Percentiles rank a stretch among this genome's conserved stretches.
Conservation (phyloP, 2,888 invertebrate species). For the Cerceris ruficornis region DNA sequence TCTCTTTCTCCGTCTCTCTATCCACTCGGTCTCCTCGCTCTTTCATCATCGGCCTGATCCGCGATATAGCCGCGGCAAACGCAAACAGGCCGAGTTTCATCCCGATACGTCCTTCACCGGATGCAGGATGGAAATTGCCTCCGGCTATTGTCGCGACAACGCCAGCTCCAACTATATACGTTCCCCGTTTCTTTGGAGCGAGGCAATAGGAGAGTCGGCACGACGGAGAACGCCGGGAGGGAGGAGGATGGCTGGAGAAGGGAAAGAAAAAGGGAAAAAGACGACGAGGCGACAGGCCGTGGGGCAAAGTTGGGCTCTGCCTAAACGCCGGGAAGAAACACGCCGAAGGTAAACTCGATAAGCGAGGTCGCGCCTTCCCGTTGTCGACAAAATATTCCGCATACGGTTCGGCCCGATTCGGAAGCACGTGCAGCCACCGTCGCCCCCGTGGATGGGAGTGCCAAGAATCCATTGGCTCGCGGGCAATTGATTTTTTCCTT, state of each 20-base stretch:
- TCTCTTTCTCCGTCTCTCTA: not conserved
- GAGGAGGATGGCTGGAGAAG: not conserved
- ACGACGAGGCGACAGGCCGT: not conserved
- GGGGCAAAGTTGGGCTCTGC: slow-evolving; percentile 6
- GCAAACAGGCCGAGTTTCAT: slow-evolving; percentile 56
- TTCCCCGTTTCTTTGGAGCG: slow-evolving; percentile 5
- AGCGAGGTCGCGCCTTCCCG: slow-evolving; percentile 16
- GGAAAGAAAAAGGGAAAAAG: not conserved
- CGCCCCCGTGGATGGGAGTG: not conserved
- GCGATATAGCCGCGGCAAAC: slow-evolving; percentile 33
- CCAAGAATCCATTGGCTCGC: slow-evolving; percentile 3
- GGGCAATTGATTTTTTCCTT: not conserved
- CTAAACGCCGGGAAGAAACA: slow-evolving; percentile 13
- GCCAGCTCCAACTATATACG: slow-evolving; percentile 25
- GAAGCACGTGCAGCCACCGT: slow-evolving; percentile 20
- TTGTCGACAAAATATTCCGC: slow-evolving; percentile 33
- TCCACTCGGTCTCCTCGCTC: not conserved
- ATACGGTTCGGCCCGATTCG: slow-evolving; percentile 19
- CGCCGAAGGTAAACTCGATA: slow-evolving; percentile 30
- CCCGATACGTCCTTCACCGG: slow-evolving; percentile 27
- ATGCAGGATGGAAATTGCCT: slow-evolving; percentile 61
- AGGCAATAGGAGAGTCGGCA: not conserved
- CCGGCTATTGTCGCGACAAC: slow-evolving; percentile 65
- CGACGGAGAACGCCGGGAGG: not conserved
- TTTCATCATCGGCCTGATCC: slow-evolving; percentile 35